Conservation (phyloP, 2,888 invertebrate species). For the Acleris laterana region DNA sequence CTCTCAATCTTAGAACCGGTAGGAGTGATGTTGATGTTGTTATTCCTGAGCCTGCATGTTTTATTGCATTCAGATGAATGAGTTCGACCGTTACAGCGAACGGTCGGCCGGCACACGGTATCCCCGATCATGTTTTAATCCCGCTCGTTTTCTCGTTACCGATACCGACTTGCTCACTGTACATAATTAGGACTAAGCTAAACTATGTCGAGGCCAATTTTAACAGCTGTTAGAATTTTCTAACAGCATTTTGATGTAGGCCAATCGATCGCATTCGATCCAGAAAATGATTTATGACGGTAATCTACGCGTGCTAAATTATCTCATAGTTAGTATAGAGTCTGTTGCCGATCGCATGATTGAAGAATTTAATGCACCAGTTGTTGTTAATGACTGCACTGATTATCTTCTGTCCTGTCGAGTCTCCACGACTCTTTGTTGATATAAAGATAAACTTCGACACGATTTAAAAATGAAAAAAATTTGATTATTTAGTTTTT, state of each 20-base stretch:
- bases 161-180: slow-evolving; percentile 59
- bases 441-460: neutral
- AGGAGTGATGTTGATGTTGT: neutral
- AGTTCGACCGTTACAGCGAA: slow-evolving; percentile 29
- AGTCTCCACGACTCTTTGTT: slow-evolving; percentile 4
- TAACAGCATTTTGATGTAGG: slow-evolving; percentile 47
- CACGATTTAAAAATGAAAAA: too few relatives aligned
- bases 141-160: slow-evolving; percentile 42
- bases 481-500: too few relatives aligned
- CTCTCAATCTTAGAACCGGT: neutral
- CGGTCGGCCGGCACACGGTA: neutral
- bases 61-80: slow-evolving; percentile 31
- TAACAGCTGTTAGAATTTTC: slow-evolving; percentile 30
- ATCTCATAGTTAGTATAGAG: slow-evolving; percentile 16
- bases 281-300: slow-evolving; percentile 43
- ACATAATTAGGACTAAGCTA: slow-evolving; percentile 64
- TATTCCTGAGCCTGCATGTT: slow-evolving; percentile 15
- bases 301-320: slow-evolving; percentile 34
- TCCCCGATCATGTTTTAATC: neutral
- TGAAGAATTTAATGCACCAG: slow-evolving; percentile 22
- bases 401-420: neutral
- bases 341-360: slow-evolving; percentile 16
- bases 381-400: slow-evolving; percentile 9
- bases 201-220: slow-evolving; percentile 70
- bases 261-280: slow-evolving; percentile 55